These are phyloP conservation scores for Sciurus niger DNA, from an alignment of 2,113 vertebrate genomes.

Conservation along the genomic window DNA sequence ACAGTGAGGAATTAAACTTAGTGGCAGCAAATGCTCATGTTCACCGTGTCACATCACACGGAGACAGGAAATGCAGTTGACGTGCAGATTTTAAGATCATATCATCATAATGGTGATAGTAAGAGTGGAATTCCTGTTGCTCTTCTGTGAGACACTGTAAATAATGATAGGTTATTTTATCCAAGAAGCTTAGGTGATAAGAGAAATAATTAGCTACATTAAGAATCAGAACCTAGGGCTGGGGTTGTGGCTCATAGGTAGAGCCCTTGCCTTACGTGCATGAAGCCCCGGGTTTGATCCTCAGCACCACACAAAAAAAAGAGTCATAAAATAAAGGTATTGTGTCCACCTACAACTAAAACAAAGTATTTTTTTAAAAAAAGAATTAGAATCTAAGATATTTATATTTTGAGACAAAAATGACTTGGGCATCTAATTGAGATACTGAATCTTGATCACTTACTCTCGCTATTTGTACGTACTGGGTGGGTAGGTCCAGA, in stretches of 20 bases:
- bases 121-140: not conserved
- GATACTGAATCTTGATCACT: not conserved
- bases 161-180: not conserved
- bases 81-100: not conserved
- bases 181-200: not conserved
- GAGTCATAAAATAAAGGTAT: too few species aligned
- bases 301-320: too few species aligned
- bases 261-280: too few species aligned
- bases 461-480: not conserved
- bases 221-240: not conserved
- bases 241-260: too few species aligned
- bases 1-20: not conserved
- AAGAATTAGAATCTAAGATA: not conserved
- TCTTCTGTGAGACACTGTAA: not conserved
- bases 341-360: too few species aligned
- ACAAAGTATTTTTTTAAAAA: too few species aligned
- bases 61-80: not conserved
- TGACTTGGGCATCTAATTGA: not conserved
- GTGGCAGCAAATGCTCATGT: not conserved
- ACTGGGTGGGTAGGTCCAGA: not conserved
- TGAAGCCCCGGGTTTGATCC: not conserved
- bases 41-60: not conserved
- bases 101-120: too few species aligned
- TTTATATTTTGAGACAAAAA: not conserved
- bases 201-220: not conserved